A percentile compares a stretch with the other conserved stretches of the same genome.
phyloP scores from a whole-genome alignment of 2,113 vertebrate species.

The Spermophilus dauricus region DNA sequence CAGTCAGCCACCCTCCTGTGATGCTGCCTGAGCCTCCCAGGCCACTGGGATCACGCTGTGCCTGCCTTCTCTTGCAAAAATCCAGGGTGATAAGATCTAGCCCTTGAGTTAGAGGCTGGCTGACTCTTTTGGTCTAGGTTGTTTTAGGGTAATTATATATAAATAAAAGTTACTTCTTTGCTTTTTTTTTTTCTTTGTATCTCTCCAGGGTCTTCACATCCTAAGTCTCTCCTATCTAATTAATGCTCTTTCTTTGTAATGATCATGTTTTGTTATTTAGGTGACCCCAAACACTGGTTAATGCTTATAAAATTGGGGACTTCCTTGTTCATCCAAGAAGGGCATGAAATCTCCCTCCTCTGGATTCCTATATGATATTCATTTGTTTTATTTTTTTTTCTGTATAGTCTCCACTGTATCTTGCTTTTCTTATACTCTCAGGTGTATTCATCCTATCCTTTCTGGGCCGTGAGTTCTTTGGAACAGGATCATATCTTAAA shows the following conservation, averaged over 20 bases:
- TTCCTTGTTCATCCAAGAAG: background rate
- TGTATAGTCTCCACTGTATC: background rate
- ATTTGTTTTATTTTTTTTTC: background rate
- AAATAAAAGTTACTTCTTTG: background rate
- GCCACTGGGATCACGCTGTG: background rate
- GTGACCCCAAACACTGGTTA: background rate
- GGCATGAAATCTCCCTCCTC: background rate
- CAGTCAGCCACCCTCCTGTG: background rate
- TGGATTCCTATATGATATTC: background rate
- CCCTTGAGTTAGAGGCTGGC: background rate
- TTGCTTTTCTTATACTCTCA: background rate
- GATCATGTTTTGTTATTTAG: background rate
- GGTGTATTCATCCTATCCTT: background rate
- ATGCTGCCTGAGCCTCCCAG: background rate
- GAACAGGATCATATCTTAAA: background rate
- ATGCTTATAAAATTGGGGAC: background rate
- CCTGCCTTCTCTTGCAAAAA: background rate
- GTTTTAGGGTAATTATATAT: background rate
- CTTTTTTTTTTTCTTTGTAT: background rate
- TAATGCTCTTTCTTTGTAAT: background rate
- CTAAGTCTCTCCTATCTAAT: background rate
- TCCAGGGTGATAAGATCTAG: background rate
- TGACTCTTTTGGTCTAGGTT: background rate
- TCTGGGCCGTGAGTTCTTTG: background rate
- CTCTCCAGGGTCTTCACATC: background rate